Conservation (phyloP, 2,797 vertebrate species). For the Paguma larvata region DNA sequence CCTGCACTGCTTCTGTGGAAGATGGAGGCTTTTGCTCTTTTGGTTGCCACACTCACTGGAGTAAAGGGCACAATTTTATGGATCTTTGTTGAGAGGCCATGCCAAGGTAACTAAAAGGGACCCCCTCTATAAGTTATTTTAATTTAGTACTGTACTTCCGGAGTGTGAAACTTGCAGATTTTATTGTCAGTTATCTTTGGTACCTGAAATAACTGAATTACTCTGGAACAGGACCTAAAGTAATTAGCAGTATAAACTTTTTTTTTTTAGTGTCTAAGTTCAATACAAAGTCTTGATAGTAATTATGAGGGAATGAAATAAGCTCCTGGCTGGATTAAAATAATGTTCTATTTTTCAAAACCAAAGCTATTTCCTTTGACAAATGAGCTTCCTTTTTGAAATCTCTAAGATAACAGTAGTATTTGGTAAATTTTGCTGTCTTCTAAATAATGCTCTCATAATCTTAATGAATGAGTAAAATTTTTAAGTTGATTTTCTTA, state of each 20-base stretch:
- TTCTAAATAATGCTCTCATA: not conserved
- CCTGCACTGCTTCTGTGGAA: not conserved
- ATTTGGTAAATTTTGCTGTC: conserved; percentile 14
- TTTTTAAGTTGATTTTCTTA: conserved; percentile 34
- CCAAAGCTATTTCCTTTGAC: conserved; percentile 41
- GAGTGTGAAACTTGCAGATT: conserved; percentile 37
- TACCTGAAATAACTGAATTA: conserved; percentile 47
- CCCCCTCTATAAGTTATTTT: conserved; percentile 30
- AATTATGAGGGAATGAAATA: conserved; percentile 52
- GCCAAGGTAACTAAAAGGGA: not conserved
- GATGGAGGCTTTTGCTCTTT: conserved; percentile 30
- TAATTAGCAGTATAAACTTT: not conserved
- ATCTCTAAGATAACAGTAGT: conserved; percentile 4
- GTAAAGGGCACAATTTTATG: conserved; percentile 4
- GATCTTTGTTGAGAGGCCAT: not conserved
- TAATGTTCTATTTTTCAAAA: conserved; percentile 17
- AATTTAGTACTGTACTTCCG: conserved; percentile 27
- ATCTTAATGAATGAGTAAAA: conserved; percentile 14
- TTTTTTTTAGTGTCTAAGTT: conserved; percentile 20
- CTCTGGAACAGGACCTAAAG: conserved; percentile 39
- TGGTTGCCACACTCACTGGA: not conserved
- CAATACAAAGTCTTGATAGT: not conserved
- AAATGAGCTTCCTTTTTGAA: conserved; percentile 27
- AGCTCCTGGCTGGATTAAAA: conserved; percentile 16
- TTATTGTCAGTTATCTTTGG: not conserved